Evolutionary conservation across 2,113 vertebrate species (phyloP), one percentile per base, ranked within the genome.

Genomic region (Notiomystis cincta): DNA sequence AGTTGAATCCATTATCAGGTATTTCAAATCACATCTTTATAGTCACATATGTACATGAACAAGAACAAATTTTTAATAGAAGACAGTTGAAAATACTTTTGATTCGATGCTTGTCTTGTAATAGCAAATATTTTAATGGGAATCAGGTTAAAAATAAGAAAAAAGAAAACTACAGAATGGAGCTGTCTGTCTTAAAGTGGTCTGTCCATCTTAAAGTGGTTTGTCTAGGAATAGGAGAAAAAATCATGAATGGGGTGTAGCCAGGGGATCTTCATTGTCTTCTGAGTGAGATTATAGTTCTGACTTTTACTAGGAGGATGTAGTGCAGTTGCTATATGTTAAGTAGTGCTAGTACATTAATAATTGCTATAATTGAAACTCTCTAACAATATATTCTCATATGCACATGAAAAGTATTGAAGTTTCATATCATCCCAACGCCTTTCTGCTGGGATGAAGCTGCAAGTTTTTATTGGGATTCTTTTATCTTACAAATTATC

Each of bases 181-280:
- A 44, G 10, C 6, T 76, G 3, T 37, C 8, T 72, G 18, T 27
- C 15, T 87, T 61, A 44, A 25, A 71, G 25, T 40, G n/a, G 0
- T 60, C 91, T 79, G 38, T 11, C 16, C n/a, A n/a, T 27, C 15
- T 87, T 61, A 44, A 25, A 71, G 25, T 40, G n/a, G 0, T 60
- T 93, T 79, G 38, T 11, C 16, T 8, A 64, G 23, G 42, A 84
- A 33, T 20, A 83, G 33, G 3, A 77, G 40, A 47, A 82, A 66
- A 80, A 69, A 3, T 5, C 0, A 31, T 14, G 6, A 82, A 6
- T 33, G 30, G 2, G 6, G 2, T n/a, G 1, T 48, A 45, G 17
- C 7, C 1, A 2, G 2, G 5, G 8, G 4, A 51, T 82, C 67
- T 75, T 67, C 15, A 82, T 87, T 60, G 25, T 20, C 5, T 75